Evolutionary conservation across 2,797 vertebrate species (phyloP), one percentile per base, ranked within the genome.

Genomic region (Pteronotus mesoamericanus): DNA sequence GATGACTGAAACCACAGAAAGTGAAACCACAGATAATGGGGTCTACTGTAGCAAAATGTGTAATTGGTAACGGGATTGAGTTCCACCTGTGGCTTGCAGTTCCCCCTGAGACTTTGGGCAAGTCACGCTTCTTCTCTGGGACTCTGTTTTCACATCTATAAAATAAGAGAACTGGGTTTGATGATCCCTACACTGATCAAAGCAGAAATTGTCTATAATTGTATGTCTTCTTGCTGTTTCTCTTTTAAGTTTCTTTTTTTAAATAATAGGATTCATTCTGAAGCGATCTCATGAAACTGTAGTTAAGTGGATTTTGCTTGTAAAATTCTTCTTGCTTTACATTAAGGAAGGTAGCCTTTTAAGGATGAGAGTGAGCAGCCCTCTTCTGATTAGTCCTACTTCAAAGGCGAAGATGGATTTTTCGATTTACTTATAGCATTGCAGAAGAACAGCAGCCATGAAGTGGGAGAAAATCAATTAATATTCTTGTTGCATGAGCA

Each of bases 301-400:
- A 42, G 18, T 83, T n/a, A 53, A 59, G 34, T 68, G 37, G 74
- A 74, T 44, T 86, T 90, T 90, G 26, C 46, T 75, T 19, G 16
- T 86, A 93, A 71, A 68, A 93, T 93, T 42, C 53, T 83, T 53
- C 46, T 83, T 91, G 96, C 71, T 96, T 97, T 96, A 90, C 51
- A 34, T 94, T 94, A 80, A 92, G 64, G 48, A 88, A 42, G 6
- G 10, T 74, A 83, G 37, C 6, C 39, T 57, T 94, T 94, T 59
- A 89, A 93, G 78, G 93, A 24, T 68, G 79, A 42, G 21, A 51
- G 12, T 42, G 21, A 87, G 22, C 16, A 37, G 11, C 21, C 15
- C 24, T 79, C 39, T 83, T 79, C n/a, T 10, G 1, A 0, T 97
- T 97, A 90, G 95, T 98, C 95, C 93, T 97, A 90, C 87, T 94